phyloP scores from a whole-genome alignment of 2,888 invertebrate genomes.

The Ophioninae sp. region DNA sequence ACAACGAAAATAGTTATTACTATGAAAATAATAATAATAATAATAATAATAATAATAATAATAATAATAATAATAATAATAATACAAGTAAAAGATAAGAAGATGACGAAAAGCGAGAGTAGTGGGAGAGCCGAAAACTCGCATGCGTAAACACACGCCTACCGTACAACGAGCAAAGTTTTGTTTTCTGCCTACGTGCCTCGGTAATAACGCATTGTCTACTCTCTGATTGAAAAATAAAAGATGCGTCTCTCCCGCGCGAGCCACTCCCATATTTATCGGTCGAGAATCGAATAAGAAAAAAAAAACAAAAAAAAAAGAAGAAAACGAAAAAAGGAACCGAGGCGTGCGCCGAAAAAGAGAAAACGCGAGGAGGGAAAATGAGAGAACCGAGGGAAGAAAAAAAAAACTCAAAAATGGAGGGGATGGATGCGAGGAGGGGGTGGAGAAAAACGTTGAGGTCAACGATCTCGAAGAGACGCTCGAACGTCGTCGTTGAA shows the following conservation, averaged over 20 bases:
- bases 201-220: constrained; percentile 52
- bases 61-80: too few relatives aligned
- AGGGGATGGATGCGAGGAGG: background rate
- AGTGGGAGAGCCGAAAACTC: constrained; percentile 13
- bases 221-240: constrained; percentile 34
- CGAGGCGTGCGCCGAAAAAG: too few relatives aligned
- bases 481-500: constrained; percentile 25
- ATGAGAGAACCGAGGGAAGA: background rate
- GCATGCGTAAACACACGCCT: constrained; percentile 42
- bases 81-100: too few relatives aligned
- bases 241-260: constrained; percentile 9
- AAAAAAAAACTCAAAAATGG: background rate
- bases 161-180: constrained; percentile 8
- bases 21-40: too few relatives aligned
- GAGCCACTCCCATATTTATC: constrained; percentile 49
- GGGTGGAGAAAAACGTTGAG: constrained; percentile 9
- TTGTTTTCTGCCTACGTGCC: constrained; percentile 36
- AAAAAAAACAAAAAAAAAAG: background rate
- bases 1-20: too few relatives aligned
- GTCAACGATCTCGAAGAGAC: constrained; percentile 15
- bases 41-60: too few relatives aligned
- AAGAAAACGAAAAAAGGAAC: too few relatives aligned
- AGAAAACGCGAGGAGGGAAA: background rate
- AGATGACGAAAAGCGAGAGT: background rate
- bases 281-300: constrained; percentile 16